Base-by-base conservation (phyloP, 2,113 vertebrate genomes). In the Python bivittatus region DNA sequence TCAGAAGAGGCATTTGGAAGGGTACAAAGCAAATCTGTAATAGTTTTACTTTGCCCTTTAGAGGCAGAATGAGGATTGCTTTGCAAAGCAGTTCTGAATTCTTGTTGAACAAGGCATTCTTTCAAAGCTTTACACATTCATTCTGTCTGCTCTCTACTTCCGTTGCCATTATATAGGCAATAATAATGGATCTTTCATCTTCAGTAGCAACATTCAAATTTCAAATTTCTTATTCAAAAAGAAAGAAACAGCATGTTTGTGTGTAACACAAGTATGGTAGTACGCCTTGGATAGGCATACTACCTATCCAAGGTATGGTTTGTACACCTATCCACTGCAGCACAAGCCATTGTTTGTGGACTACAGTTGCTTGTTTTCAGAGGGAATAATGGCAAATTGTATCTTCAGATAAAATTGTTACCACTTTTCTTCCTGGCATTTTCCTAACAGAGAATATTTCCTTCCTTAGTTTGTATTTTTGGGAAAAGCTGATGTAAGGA, bases 401-500 rank as follows among this genome's bases (percentile, higher is more conserved):
- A 79, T 33, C 6, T 7, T 79, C 68, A 79, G n/a, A 20, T 38
- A 38, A 2, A 20, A 79, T 79, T 22, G 72, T 38, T 20, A 79
- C 7, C 33, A 42, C 72, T 79, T 79, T 79, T 79, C 72, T 79
- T 42, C 7, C 33, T 17, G 42, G 33, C 33, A 79, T 79, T 79
- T 79, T 79, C 68, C 15, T 72, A 33, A 6, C 7, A 38, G n/a
- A 38, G 6, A 79, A 79, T 79, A 79, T 79, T 72, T 72, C 33
- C 33, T 84, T 25, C 42, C 38, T 84, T 84, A 25, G 8, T 48
- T 90, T 87, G 88, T 57, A 57, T 17, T 84, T 5, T 53, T 2
- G 6, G 52, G 64, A 92, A 94, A 92, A 68, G n/a, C 86, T 93
- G 90, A 94, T 68, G 79, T 92, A 52, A 87, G 13, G 52, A 85